phyloP scores from a whole-genome alignment of 2,113 vertebrate species.

The Lichenostomus cassidix region DNA sequence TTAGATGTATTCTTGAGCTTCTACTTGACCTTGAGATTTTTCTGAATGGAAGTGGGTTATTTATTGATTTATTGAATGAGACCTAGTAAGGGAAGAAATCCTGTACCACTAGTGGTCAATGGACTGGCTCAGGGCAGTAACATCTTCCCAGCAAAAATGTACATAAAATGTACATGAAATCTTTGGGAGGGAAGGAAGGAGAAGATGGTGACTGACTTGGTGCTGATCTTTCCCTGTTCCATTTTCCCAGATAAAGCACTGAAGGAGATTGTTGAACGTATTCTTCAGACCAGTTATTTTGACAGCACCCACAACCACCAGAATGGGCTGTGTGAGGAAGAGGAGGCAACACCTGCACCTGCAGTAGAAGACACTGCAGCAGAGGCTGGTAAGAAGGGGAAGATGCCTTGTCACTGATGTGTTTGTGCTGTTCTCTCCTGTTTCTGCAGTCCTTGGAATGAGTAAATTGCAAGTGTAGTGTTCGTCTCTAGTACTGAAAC shows the following conservation, averaged over 20 bases:
- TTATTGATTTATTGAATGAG: background rate
- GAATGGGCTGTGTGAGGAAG: slow-evolving; percentile 90
- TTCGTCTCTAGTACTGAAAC: background rate
- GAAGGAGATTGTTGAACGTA: slow-evolving; percentile 88
- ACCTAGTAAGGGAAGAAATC: background rate
- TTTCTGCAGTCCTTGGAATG: background rate
- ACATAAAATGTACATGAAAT: background rate
- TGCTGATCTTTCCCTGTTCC: background rate
- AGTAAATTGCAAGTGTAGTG: background rate
- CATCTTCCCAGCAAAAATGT: background rate
- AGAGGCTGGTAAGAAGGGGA: slow-evolving; percentile 80
- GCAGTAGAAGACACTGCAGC: slow-evolving; percentile 78
- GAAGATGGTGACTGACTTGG: background rate
- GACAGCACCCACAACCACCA: slow-evolving; percentile 90
- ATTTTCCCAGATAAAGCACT: slow-evolving; percentile 85
- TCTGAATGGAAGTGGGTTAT: background rate
- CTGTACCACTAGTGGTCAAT: background rate
- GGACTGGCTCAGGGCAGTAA: background rate
- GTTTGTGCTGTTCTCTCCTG: background rate
- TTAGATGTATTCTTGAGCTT: background rate
- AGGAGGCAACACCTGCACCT: slow-evolving; percentile 73
- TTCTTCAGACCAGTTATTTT: slow-evolving; percentile 92
- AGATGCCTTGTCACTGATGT: background rate
- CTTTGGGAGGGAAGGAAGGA: background rate
- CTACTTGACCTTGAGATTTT: background rate